Conservation (phyloP, 2,797 vertebrate genomes). For the Phaenicophaeus curvirostris region DNA sequence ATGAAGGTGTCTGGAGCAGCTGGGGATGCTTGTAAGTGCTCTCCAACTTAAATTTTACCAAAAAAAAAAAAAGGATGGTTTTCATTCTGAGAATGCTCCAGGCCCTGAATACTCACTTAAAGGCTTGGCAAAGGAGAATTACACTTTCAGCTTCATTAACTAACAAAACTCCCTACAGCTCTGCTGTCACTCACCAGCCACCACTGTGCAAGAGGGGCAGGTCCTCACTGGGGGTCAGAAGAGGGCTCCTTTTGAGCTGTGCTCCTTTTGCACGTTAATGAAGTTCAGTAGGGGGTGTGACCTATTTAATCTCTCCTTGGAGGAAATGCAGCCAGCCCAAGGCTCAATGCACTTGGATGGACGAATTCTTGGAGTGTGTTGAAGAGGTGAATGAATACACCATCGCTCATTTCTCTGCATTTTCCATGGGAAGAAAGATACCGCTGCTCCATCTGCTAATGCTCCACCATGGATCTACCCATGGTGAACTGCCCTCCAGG, state of each 20-base stretch:
- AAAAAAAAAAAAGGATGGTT: neutral
- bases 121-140: neutral
- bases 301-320: neutral
- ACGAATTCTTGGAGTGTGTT: rapidly evolving
- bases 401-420: neutral
- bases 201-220: neutral
- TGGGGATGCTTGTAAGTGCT: neutral
- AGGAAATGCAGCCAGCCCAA: neutral
- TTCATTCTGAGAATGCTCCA: neutral
- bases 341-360: neutral
- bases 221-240: rapidly evolving
- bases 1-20: neutral
- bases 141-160: neutral
- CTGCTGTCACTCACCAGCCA: neutral
- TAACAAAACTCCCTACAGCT: neutral
- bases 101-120: neutral
- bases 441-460: neutral
- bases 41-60: neutral
- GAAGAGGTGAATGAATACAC: neutral
- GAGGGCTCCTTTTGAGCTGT: neutral
- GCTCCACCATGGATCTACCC: too few species aligned
- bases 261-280: neutral
- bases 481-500: neutral
- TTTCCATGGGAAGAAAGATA: rapidly evolving
- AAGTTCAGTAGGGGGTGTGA: neutral